These are phyloP conservation scores for Pardalotus punctatus DNA, from an alignment of 2,113 vertebrate genomes.

Conservation along the genomic window DNA sequence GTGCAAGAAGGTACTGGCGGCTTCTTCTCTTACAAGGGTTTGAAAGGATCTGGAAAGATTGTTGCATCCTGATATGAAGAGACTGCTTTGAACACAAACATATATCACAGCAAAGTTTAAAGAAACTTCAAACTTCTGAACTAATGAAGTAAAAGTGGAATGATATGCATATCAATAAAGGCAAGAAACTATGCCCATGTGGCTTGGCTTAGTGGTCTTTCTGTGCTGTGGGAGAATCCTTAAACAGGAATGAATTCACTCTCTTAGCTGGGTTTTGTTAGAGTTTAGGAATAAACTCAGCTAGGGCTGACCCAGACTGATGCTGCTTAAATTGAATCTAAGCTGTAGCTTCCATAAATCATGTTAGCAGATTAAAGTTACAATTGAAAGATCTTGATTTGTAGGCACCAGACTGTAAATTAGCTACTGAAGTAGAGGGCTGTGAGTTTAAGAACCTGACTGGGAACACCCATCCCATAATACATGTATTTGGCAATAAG, in stretches of 20 bases:
- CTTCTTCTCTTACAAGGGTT: background rate
- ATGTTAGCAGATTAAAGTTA: background rate
- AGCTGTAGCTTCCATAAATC: background rate
- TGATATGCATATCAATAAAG: background rate
- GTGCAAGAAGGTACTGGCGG: background rate
- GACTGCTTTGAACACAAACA: background rate
- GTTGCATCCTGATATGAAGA: background rate
- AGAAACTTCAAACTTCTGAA: background rate
- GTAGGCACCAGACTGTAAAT: background rate
- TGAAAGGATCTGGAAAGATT: background rate
- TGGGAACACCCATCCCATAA: background rate
- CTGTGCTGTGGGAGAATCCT: background rate
- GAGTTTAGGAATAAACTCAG: background rate
- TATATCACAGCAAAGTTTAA: background rate
- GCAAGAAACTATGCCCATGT: background rate
- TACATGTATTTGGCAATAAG: background rate
- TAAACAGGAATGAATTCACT: background rate
- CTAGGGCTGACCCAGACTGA: background rate
- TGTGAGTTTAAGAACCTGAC: background rate
- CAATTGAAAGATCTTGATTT: background rate
- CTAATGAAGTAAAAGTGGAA: background rate
- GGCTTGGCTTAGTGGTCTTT: background rate
- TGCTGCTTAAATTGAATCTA: background rate
- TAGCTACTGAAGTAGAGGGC: background rate
- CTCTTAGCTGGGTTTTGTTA: background rate